Evolutionary conservation across 1,140 invertebrate genomes (phyloP), one percentile per base, ranked within the genome.

Genomic region (Druon quercuslanigerum): DNA sequence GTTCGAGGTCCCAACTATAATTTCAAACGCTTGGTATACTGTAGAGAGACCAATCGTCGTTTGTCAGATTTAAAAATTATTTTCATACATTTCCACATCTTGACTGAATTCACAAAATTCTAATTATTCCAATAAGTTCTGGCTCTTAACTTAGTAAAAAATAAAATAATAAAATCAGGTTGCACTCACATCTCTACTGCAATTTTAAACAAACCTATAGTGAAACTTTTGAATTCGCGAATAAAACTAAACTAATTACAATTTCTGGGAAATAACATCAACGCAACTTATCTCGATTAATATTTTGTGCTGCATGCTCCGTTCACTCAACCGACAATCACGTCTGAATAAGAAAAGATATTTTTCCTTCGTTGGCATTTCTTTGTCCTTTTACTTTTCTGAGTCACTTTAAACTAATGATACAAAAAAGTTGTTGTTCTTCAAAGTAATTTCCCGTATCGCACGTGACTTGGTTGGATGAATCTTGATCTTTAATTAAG

Each of bases 391-490:
- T 57, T 25, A 57, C 56, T 57, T 57, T 56, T 25, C 56, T 20
- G 56, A 57, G 56, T 11, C 56, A 57, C 56, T 57, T 57, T 25
- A 33, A 5, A 57, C 56, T 57, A 25, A 57, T 57, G 56, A 57
- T 57, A 57, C 25, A 57, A 57, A 57, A 57, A 56, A 57, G 13
- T 19, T 57, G 14, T 57, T 46, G 40, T 57, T 20, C 19, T 57
- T 57, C 56, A 25, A 8, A 57, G 56, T 20, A 57, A 57, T 57
- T 33, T 57, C 9, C 56, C 25, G 56, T 20, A 57, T 13, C 19
- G 56, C 56, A 57, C 56, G 56, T 57, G 56, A 57, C 56, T 57
- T 57, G 56, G 56, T 57, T 57, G 25, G 13, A 25, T 25, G 12
- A 57, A 57, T 57, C 17, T 57, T 17, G 11, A 57, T 57, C 25